phyloP scores from a whole-genome alignment of 2,797 vertebrate species.

The Octomys mimax region DNA sequence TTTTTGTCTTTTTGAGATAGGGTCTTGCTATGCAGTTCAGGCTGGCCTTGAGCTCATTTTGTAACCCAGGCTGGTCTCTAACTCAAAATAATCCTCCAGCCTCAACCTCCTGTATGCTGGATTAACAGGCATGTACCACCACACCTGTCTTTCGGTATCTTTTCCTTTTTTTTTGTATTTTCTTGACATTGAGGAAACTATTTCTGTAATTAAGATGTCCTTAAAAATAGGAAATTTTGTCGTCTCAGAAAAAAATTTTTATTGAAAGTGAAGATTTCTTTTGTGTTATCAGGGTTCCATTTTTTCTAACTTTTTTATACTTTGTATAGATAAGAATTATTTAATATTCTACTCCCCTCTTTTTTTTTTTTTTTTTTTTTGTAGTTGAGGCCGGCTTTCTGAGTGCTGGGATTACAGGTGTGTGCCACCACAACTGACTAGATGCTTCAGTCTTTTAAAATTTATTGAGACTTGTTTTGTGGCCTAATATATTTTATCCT shows the following conservation, averaged over 20 bases:
- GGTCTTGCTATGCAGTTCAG: too few species aligned
- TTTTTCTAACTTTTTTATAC: neutral
- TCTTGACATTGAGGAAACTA: slow-evolving; percentile 5
- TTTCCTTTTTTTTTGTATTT: neutral
- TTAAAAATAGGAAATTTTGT: neutral
- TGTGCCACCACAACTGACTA: too few species aligned
- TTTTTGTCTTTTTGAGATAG: too few species aligned
- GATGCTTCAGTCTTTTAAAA: too few species aligned
- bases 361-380: neutral
- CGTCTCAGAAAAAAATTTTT: neutral
- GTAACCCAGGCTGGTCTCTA: too few species aligned
- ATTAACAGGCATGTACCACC: too few species aligned
- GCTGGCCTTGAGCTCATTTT: too few species aligned
- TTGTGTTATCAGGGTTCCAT: slow-evolving; percentile 8
- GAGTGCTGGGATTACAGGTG: too few species aligned
- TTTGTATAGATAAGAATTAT: neutral
- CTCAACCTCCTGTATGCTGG: too few species aligned
- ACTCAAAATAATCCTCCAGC: too few species aligned
- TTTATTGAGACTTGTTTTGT: neutral
- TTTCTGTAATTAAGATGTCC: neutral
- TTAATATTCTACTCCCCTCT: neutral
- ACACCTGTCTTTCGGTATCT: neutral
- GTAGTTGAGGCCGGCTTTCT: neutral
- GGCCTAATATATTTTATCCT: neutral
- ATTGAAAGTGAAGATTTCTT: neutral